A percentile compares a stretch with the other conserved stretches of the same genome.
Evolutionary conservation across 2,113 vertebrate species (phyloP).

Genomic region (Tupaia tana): DNA sequence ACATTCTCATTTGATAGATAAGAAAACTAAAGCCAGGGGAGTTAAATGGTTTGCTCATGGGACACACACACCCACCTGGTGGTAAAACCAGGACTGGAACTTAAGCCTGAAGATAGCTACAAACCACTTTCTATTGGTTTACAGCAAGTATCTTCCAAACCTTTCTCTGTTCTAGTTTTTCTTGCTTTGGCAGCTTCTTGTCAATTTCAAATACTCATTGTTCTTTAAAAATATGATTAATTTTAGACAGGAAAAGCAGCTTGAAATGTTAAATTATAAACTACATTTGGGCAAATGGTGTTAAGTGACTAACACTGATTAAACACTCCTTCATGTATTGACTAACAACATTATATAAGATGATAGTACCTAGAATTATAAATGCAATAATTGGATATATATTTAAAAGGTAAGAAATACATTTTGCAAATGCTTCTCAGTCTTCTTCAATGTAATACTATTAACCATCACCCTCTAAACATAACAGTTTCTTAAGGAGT

Average conservation of each 20-base stretch:
- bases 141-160: not conserved
- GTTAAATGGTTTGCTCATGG: conserved; percentile 12
- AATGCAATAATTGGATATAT: not conserved
- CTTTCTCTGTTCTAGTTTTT: not conserved
- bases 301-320: conserved; percentile 17
- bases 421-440: conserved; percentile 45
- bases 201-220: conserved; percentile 4
- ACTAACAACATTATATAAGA: conserved; percentile 25
- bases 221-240: not conserved
- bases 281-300: not conserved
- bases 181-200: conserved; percentile 27
- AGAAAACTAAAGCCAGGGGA: conserved; percentile 42
- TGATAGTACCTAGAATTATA: not conserved
- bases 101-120: not conserved
- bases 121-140: not conserved
- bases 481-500: not conserved
- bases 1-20: conserved; percentile 28
- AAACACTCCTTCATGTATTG: not conserved
- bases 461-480: conserved; percentile 33
- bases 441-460: not conserved
- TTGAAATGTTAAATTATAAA: conserved; percentile 17
- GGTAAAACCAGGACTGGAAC: not conserved
- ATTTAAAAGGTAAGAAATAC: conserved; percentile 42
- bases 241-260: conserved; percentile 33
- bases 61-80: not conserved